phyloP scores from a whole-genome alignment of 2,888 invertebrate genomes.

The Leuctra nigra region DNA sequence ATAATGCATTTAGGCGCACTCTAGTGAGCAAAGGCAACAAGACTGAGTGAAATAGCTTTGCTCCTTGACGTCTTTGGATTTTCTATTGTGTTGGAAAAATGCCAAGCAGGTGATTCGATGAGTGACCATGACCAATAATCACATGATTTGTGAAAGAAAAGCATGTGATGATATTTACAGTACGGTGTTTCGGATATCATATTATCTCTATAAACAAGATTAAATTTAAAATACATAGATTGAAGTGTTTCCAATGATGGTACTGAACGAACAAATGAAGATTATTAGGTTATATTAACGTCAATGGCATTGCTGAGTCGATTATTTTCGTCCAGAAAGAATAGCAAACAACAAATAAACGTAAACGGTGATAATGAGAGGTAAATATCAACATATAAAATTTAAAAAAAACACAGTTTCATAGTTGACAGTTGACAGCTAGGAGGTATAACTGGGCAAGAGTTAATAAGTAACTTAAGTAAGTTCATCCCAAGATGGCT shows the following conservation, averaged over 20 bases:
- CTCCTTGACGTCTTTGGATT: no score
- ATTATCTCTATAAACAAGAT: neutral
- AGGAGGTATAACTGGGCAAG: neutral
- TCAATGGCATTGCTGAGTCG: slow-evolving; percentile 68
- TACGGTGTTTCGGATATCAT: no score
- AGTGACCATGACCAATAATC: slow-evolving; percentile 25
- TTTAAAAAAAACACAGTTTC: no score
- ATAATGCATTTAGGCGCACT: no score
- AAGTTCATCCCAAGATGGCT: no score
- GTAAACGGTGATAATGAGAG: no score
- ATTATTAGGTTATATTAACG: neutral
- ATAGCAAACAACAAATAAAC: slow-evolving; percentile 40
- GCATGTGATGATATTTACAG: slow-evolving; percentile 28
- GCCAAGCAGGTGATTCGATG: slow-evolving; percentile 12
- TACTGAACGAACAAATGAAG: neutral
- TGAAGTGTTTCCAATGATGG: neutral
- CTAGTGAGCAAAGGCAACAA: no score
- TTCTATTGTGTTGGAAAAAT: no score
- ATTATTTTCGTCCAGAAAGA: slow-evolving; percentile 57
- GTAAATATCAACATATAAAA: slow-evolving; percentile 20
- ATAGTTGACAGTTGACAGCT: no score
- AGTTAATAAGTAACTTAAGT: neutral
- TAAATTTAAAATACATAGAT: neutral
- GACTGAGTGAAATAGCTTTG: no score
- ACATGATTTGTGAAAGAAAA: slow-evolving; percentile 28